phyloP scores from a whole-genome alignment of 2,888 invertebrate species.

The Hemithea aestivaria region DNA sequence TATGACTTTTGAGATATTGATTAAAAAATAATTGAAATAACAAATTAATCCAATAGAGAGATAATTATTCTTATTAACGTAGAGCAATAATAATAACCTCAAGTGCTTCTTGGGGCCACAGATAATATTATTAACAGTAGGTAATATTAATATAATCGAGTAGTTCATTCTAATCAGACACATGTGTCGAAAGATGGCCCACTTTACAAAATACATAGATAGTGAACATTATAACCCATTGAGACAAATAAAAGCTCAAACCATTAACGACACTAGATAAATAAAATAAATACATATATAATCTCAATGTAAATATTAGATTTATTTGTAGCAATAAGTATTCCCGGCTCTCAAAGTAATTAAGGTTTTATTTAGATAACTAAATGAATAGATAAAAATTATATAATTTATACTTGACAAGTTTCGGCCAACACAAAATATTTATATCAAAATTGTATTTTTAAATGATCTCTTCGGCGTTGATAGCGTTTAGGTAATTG shows the following conservation, averaged over 20 bases:
- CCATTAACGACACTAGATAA: slow-evolving; percentile 73
- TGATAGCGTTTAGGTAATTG: slow-evolving; percentile 68
- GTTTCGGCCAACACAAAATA: slow-evolving; percentile 75
- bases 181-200: too few relatives aligned
- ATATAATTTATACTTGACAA: slow-evolving; percentile 64
- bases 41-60: slow-evolving; percentile 21
- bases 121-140: slow-evolving; percentile 2
- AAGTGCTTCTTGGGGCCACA: too few relatives aligned
- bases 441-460: slow-evolving; percentile 77
- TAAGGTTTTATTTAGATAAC: slow-evolving; percentile 65
- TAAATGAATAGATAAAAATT: slow-evolving; percentile 53
- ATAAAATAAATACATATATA: slow-evolving; percentile 63
- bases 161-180: too few relatives aligned
- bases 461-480: slow-evolving; percentile 76
- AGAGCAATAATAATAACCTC: slow-evolving; percentile 1
- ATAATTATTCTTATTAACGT: slow-evolving; percentile 22
- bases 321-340: slow-evolving; percentile 63
- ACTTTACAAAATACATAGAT: too few relatives aligned
- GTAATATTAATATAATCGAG: not conserved
- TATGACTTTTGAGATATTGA: slow-evolving; percentile 31
- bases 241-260: slow-evolving; percentile 66
- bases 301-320: slow-evolving; percentile 77
- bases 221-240: slow-evolving; percentile 46
- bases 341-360: slow-evolving; percentile 79
- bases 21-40: slow-evolving; percentile 23